A percentile compares a stretch with the other conserved stretches of the same genome.
phyloP scores from a whole-genome alignment of 2,113 vertebrate species.

The Cebus imitator region DNA sequence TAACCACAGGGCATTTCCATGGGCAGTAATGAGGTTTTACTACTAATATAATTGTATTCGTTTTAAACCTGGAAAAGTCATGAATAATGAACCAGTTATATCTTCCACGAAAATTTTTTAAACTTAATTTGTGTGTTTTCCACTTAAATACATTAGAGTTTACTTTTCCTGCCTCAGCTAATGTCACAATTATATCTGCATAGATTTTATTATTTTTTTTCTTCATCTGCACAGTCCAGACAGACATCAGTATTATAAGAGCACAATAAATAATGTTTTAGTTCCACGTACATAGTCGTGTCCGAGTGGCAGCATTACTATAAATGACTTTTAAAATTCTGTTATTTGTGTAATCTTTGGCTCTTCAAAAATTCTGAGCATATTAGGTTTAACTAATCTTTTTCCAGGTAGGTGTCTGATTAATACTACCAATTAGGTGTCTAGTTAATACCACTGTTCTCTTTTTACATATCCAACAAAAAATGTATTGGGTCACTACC shows the following conservation, averaged over 20 bases:
- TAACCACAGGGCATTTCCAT: not conserved
- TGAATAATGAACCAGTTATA: not conserved
- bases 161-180: constrained; percentile 4
- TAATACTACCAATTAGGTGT: not conserved
- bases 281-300: not conserved
- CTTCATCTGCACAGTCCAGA: not conserved
- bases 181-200: constrained; percentile 20
- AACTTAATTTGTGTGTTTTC: constrained; percentile 35
- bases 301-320: not conserved
- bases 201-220: not conserved
- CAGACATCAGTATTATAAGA: not conserved
- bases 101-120: not conserved
- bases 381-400: not conserved
- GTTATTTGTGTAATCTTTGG: not conserved
- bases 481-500: not conserved
- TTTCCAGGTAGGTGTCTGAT: not conserved
- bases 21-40: not conserved
- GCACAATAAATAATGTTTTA: not conserved
- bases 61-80: constrained; percentile 30
- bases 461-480: not conserved
- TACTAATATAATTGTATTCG: constrained; percentile 19
- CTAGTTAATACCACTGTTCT: not conserved
- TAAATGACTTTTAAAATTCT: not conserved
- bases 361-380: not conserved
- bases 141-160: constrained; percentile 7